Evolutionary conservation across 2,797 vertebrate genomes (phyloP).

Genomic region (Catostomus latipinnis): DNA sequence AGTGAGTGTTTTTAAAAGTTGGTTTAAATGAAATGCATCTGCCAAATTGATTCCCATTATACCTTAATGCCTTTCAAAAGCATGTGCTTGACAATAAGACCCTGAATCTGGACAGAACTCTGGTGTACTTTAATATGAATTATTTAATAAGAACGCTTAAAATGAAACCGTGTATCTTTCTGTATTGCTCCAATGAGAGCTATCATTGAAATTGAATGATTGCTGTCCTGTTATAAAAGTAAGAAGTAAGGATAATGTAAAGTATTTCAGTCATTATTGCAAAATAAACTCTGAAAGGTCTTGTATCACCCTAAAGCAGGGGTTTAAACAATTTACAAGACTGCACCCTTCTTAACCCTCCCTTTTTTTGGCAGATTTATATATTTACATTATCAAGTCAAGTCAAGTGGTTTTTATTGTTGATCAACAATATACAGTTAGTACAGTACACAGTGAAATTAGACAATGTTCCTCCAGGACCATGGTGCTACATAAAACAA

Average conservation of each 20-base stretch:
- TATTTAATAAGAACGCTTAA: neutral
- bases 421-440: too few relatives aligned
- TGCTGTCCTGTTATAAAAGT: neutral
- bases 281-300: too few relatives aligned
- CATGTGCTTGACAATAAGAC: conserved; percentile 12
- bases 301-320: too few relatives aligned
- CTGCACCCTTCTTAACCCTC: too few relatives aligned
- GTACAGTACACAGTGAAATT: too few relatives aligned
- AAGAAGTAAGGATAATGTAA: neutral
- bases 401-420: too few relatives aligned
- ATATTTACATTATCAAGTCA: too few relatives aligned
- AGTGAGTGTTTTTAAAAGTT: neutral
- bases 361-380: too few relatives aligned
- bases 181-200: neutral
- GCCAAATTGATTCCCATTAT: neutral
- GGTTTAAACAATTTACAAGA: too few relatives aligned
- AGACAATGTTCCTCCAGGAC: too few relatives aligned
- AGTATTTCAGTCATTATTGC: neutral
- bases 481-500: too few relatives aligned
- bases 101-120: neutral
- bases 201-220: neutral
- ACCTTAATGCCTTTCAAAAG: neutral
- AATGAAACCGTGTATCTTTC: neutral
- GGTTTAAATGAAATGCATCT: neutral
- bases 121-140: neutral